These are phyloP conservation scores for Lophius piscatorius DNA, from an alignment of 2,113 vertebrate species.

Conservation along the genomic window DNA sequence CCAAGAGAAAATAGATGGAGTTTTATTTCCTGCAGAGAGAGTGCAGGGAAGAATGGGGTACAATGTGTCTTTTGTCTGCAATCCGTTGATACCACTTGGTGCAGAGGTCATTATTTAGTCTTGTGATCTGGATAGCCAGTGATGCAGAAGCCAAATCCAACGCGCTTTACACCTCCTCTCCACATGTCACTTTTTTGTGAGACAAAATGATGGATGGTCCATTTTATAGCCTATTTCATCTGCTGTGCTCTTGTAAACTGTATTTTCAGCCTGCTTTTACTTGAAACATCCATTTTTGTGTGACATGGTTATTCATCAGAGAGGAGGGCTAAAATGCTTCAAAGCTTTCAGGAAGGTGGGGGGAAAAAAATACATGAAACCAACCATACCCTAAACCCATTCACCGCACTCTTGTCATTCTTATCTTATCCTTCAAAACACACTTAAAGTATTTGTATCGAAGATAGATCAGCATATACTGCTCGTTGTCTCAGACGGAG, in stretches of 20 bases:
- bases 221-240: conserved; percentile 80
- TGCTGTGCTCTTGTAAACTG: conserved; percentile 79
- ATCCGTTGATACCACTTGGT: conserved; percentile 54
- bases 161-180: conserved; percentile 66
- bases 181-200: conserved; percentile 69
- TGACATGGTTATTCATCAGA: conserved; percentile 81
- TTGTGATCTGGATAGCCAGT: conserved; percentile 68
- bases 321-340: conserved; percentile 62
- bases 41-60: conserved; percentile 35
- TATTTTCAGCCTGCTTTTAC: conserved; percentile 80
- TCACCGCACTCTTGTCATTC: conserved; percentile 23
- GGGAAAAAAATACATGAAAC: conserved; percentile 32
- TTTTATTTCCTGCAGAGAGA: conserved; percentile 66
- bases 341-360: conserved; percentile 48
- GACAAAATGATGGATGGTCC: conserved; percentile 81
- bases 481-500: conserved; percentile 6
- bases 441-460: conserved; percentile 25
- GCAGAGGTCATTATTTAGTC: conserved; percentile 75
- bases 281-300: conserved; percentile 79
- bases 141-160: conserved; percentile 76
- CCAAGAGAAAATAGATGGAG: conserved; percentile 64
- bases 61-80: conserved; percentile 58
- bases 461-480: not conserved
- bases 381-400: conserved; percentile 14
- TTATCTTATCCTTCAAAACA: conserved; percentile 38